Evolutionary conservation across 2,797 vertebrate genomes (phyloP), one percentile per base, ranked within the genome.

Genomic region (Melanotaenia pygmaea): DNA sequence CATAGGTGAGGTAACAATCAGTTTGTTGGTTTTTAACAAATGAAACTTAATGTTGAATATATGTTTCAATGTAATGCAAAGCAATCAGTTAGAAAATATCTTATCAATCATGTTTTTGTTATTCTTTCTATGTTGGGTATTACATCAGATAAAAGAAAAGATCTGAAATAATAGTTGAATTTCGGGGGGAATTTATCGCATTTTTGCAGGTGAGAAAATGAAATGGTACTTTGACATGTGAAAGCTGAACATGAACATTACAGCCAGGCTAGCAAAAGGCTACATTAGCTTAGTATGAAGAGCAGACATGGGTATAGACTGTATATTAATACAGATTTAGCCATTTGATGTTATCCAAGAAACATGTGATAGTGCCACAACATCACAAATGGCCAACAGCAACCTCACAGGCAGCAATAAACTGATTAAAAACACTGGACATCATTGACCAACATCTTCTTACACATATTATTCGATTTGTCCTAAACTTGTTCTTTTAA

Each of bases 21-120:
- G 60, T 50, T 60, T 71, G 53, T 70, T 30, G 64, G 72, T 70
- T 79, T 85, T 73, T 74, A 85, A 64, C 32, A 59, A 43, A 6
- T 7, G 13, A 34, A 74, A 26, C 54, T 70, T 74, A 68, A 76
- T 51, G 59, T 24, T 54, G 45, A 78, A 32, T 67, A 61, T 82
- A 61, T 35, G 34, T 84, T 82, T 77, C 53, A 20, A 72, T n/a
- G 35, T 24, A 43, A 76, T 77, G 59, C 51, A 56, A 54, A 45
- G 28, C 58, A 64, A 58, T 38, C 18, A 45, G 38, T 66, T 64
- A 75, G 54, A 71, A 32, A n/a, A 16, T 64, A 61, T 63, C 71
- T 37, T 54, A 59, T 54, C 62, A 69, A 53, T 74, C 56, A 14
- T 74, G 38, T 78, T 65, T 76, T 59, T 69, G 63, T 68, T 64